These are phyloP conservation scores for Ibidorhyncha struthersii DNA, from an alignment of 2,113 vertebrate species.

Conservation along the genomic window DNA sequence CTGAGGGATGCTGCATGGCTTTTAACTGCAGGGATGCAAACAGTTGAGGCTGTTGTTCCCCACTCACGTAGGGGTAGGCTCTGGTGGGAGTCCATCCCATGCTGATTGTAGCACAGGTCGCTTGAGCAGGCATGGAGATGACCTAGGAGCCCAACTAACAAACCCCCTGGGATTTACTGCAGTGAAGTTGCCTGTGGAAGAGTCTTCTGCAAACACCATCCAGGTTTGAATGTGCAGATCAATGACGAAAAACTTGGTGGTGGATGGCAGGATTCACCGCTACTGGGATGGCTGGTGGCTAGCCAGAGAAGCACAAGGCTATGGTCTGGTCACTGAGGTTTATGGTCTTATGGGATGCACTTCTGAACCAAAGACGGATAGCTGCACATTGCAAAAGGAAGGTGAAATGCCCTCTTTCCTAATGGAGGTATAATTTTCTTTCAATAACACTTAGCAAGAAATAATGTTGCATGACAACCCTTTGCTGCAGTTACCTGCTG, in stretches of 20 bases:
- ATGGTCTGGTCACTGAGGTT: neutral
- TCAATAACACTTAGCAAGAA: neutral
- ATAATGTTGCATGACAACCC: neutral
- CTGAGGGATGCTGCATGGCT: neutral
- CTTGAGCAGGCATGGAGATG: neutral
- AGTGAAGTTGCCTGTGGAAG: neutral
- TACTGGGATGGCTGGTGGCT: neutral
- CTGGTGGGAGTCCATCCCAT: neutral
- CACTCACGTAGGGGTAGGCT: neutral
- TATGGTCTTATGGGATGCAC: neutral
- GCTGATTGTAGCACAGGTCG: neutral
- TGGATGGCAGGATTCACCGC: slow-evolving; percentile 14
- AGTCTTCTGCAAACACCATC: neutral
- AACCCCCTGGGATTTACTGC: neutral
- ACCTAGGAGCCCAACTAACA: neutral
- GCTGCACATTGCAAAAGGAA: neutral
- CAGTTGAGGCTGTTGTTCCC: neutral
- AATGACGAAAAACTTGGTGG: slow-evolving; percentile 20
- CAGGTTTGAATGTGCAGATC: slow-evolving; percentile 14
- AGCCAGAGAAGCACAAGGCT: neutral
- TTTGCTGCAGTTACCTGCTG: neutral
- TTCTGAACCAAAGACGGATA: slow-evolving; percentile 5
- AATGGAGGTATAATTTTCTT: neutral
- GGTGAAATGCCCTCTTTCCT: neutral
- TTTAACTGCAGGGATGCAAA: neutral